These are phyloP conservation scores for Panurus biarmicus DNA, from an alignment of 2,113 vertebrate species.

Conservation along the genomic window DNA sequence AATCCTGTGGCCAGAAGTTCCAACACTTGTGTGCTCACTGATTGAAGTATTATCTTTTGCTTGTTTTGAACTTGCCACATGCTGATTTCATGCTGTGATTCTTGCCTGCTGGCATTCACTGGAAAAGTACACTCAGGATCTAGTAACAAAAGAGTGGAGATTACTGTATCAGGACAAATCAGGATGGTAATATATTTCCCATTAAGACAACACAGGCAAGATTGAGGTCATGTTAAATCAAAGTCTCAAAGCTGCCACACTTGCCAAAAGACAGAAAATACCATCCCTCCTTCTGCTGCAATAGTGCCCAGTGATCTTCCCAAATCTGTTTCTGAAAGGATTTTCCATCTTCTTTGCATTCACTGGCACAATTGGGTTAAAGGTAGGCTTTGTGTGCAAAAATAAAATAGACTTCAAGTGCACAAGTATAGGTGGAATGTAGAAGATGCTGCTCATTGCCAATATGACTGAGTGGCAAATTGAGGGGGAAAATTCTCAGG, in stretches of 20 bases:
- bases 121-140: background rate
- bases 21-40: background rate
- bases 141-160: background rate
- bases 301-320: background rate
- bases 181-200: background rate
- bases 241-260: background rate
- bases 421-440: background rate
- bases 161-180: conserved; percentile 19
- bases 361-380: background rate
- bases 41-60: background rate
- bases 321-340: background rate
- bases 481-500: background rate
- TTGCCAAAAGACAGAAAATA: background rate
- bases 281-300: background rate
- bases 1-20: background rate
- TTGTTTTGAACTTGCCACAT: conserved; percentile 1
- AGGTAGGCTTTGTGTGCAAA: background rate
- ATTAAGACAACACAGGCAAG: background rate
- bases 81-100: conserved; percentile 10
- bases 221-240: background rate
- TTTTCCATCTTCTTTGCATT: background rate
- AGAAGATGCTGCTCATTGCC: background rate
- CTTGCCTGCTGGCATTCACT: conserved; percentile 8
- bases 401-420: background rate
- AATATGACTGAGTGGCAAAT: background rate